A percentile compares a stretch with the other conserved stretches of the same genome.
Conservation (phyloP, 2,113 vertebrate genomes). For the Cyanoderma ruficeps region DNA sequence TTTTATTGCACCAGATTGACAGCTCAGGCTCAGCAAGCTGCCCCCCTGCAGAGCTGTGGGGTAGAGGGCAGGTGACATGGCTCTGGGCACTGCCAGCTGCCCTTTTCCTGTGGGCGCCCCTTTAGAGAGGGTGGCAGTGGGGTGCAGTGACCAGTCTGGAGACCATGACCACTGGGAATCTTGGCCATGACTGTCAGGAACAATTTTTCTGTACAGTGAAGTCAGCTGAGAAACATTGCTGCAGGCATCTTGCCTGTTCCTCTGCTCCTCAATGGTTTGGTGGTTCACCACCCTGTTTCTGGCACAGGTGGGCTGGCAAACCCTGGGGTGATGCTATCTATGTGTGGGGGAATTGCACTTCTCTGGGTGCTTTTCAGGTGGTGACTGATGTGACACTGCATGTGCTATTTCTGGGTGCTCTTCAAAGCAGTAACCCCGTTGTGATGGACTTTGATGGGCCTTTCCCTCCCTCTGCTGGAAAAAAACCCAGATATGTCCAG, state of each 20-base stretch:
- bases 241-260: background rate
- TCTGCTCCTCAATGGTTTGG: background rate
- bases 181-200: background rate
- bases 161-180: background rate
- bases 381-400: background rate
- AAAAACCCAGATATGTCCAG: background rate
- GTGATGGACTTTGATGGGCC: background rate
- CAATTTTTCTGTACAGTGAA: background rate
- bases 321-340: background rate
- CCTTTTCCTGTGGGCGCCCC: background rate
- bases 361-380: background rate
- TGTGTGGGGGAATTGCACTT: background rate
- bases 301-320: background rate
- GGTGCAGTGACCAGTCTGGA: background rate
- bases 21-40: fast-evolving
- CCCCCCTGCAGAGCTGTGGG: fast-evolving
- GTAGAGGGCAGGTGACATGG: background rate
- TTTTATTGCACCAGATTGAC: background rate
- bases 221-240: background rate
- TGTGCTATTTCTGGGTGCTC: background rate
- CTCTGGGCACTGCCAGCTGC: background rate
- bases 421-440: background rate
- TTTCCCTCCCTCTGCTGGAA: constrained; percentile 42
- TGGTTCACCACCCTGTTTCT: background rate
- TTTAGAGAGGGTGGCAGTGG: background rate